Conservation (phyloP, 2,797 vertebrate species). For the Typhlichthys eigenmanni region DNA sequence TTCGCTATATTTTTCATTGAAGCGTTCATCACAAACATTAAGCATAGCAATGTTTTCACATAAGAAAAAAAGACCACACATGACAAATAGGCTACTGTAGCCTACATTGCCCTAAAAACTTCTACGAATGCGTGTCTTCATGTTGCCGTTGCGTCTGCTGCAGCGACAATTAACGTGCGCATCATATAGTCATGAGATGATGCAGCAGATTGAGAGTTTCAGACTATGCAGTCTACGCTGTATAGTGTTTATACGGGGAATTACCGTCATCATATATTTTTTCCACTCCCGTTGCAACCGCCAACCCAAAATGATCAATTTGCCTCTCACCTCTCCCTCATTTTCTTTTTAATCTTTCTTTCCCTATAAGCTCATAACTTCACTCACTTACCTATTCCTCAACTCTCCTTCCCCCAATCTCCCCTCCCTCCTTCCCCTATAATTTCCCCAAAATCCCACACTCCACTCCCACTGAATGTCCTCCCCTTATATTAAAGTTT, state of each 20-base stretch:
- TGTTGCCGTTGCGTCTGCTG: background rate
- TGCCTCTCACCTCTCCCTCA: background rate
- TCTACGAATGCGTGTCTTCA: too few relatives aligned
- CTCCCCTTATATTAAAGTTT: background rate
- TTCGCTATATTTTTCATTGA: too few relatives aligned
- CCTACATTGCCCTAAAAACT: too few relatives aligned
- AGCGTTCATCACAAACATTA: too few relatives aligned
- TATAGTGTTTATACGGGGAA: too few relatives aligned
- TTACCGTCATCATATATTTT: background rate
- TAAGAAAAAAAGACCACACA: too few relatives aligned
- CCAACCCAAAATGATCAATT: background rate
- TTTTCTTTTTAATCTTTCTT: background rate
- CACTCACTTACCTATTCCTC: background rate
- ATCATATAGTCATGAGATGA: too few relatives aligned
- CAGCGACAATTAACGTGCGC: background rate
- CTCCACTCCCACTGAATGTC: background rate
- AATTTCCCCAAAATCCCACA: background rate
- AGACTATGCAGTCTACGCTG: too few relatives aligned
- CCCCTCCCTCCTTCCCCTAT: background rate
- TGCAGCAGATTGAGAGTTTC: too few relatives aligned
- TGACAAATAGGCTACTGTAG: too few relatives aligned
- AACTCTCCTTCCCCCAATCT: too few relatives aligned
- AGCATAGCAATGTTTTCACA: too few relatives aligned
- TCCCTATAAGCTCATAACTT: background rate
- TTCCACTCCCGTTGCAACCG: background rate